These are phyloP conservation scores for Pseudolaguvia tuberculata DNA, from an alignment of 2,113 vertebrate genomes.

Conservation along the genomic window DNA sequence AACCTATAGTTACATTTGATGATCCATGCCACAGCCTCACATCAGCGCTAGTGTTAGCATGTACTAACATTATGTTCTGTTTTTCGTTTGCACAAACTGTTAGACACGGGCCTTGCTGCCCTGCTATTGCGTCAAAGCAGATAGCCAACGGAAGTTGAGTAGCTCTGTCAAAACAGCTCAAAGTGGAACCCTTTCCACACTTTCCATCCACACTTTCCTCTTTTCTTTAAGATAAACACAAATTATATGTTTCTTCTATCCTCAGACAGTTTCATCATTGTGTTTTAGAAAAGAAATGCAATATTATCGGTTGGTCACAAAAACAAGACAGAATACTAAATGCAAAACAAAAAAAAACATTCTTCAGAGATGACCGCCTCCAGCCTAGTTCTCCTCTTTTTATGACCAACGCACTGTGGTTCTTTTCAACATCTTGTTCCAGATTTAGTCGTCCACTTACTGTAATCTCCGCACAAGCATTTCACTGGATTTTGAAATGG, in stretches of 20 bases:
- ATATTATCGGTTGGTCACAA: neutral
- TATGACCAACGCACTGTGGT: no score
- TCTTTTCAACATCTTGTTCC: no score
- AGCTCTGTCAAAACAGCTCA: conserved; percentile 10
- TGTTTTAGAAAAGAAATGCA: conserved; percentile 4
- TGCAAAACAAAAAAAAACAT: neutral
- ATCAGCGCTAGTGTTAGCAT: neutral
- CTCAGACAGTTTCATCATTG: conserved; percentile 6
- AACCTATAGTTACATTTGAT: neutral
- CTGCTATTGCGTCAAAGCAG: neutral
- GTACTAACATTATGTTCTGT: neutral
- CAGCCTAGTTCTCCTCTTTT: no score
- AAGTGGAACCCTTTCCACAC: neutral
- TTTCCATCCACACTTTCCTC: neutral
- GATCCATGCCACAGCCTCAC: neutral
- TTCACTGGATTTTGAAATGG: no score
- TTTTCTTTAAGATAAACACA: neutral
- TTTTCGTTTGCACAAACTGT: neutral
- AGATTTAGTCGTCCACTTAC: no score
- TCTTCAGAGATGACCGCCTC: neutral
- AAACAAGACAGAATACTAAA: neutral
- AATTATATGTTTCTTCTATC: neutral
- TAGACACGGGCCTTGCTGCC: neutral
- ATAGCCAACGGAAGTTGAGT: neutral
- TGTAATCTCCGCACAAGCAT: no score